phyloP scores from a whole-genome alignment of 2,113 vertebrate genomes.

The Ibidorhyncha struthersii region DNA sequence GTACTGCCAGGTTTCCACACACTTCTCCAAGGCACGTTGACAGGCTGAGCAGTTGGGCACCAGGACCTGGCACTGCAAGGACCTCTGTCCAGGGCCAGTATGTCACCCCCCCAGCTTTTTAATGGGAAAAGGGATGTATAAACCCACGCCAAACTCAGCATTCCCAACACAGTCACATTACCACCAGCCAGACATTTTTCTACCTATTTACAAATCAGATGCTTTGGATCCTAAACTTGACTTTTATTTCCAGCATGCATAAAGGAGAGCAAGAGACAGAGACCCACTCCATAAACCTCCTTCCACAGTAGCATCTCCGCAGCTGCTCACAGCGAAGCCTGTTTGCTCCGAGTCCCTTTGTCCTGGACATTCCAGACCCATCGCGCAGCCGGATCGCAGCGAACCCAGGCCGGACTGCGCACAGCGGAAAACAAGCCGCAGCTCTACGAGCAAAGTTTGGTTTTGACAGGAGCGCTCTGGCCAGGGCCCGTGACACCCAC shows the following conservation, averaged over 20 bases:
- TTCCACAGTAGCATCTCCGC: neutral
- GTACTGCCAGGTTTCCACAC: neutral
- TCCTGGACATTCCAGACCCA: neutral
- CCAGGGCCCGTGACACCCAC: neutral
- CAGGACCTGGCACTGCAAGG: neutral
- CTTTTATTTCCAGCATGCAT: neutral
- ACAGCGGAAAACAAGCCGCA: neutral
- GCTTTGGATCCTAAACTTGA: neutral
- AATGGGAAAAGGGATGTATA: neutral
- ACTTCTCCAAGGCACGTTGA: neutral
- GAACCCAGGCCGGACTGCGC: neutral
- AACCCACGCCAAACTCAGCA: neutral
- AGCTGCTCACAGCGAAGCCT: neutral
- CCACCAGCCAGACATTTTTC: neutral
- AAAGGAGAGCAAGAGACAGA: neutral
- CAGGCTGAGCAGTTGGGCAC: neutral
- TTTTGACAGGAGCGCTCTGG: neutral
- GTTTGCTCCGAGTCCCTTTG: neutral
- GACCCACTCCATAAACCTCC: neutral
- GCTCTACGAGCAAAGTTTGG: neutral
- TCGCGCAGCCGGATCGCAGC: neutral
- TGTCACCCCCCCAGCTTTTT: neutral
- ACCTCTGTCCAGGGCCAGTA: rapidly evolving
- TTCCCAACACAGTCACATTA: neutral
- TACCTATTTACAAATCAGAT: neutral